phyloP scores from a whole-genome alignment of 2,888 invertebrate species.

The Cactoblastis cactorum region DNA sequence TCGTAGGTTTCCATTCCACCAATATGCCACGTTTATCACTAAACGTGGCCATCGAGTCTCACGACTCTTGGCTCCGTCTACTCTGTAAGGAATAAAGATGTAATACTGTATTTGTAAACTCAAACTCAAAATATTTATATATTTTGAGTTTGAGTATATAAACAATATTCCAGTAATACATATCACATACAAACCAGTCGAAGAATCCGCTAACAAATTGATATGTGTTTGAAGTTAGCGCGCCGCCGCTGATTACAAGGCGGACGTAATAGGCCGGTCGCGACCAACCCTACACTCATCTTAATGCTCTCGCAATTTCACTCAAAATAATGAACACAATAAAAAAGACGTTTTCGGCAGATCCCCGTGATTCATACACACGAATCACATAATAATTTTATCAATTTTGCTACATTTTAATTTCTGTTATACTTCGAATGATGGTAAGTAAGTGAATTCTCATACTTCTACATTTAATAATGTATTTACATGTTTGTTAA shows the following conservation, averaged over 20 bases:
- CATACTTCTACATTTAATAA: too few species aligned
- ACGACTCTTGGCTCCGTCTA: too few species aligned
- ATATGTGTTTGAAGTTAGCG: conserved; percentile 52
- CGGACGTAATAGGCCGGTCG: conserved; percentile 64
- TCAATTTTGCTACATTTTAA: background rate
- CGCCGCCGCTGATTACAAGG: conserved; percentile 71
- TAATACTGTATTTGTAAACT: too few species aligned
- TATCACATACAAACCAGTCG: conserved; percentile 19
- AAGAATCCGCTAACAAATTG: conserved; percentile 66
- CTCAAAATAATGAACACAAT: conserved; percentile 74
- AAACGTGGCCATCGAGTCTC: too few species aligned
- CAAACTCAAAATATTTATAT: too few species aligned
- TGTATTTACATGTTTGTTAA: too few species aligned
- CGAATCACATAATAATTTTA: conserved; percentile 26
- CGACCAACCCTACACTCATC: conserved; percentile 76
- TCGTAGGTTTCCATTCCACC: too few species aligned
- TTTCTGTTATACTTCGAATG: background rate
- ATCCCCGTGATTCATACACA: conserved; percentile 20
- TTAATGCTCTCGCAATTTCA: conserved; percentile 79
- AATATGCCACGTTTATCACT: too few species aligned
- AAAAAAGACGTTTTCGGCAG: conserved; percentile 67
- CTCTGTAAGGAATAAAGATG: too few species aligned
- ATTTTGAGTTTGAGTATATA: too few species aligned
- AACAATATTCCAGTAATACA: background rate
- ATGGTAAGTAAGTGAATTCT: too few species aligned